Conservation (phyloP, 2,113 vertebrate species). For the Lontra canadensis region DNA sequence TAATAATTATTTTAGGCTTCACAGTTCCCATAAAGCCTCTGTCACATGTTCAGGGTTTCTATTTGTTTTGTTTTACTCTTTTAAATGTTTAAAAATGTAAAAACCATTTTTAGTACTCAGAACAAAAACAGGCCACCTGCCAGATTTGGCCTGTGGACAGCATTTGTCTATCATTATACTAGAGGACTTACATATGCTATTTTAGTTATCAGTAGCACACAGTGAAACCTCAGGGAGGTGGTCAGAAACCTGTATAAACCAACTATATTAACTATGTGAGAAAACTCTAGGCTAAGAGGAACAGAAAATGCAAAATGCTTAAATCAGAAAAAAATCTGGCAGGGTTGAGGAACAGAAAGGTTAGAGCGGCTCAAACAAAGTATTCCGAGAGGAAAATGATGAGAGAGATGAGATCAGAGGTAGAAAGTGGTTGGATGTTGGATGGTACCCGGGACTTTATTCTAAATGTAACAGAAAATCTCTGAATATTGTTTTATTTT, state of each 20-base stretch:
- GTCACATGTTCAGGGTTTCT: not conserved
- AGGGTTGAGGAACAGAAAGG: not conserved
- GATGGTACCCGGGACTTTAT: not conserved
- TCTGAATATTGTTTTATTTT: not conserved
- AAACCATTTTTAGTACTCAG: slow-evolving; percentile 49
- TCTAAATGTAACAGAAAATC: slow-evolving; percentile 10
- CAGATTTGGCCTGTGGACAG: not conserved
- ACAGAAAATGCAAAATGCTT: not conserved
- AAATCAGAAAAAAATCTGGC: not conserved
- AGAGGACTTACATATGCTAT: slow-evolving; percentile 20
- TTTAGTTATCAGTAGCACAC: slow-evolving; percentile 48
- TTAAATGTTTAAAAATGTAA: slow-evolving; percentile 43
- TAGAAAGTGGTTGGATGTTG: not conserved
- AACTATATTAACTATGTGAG: not conserved
- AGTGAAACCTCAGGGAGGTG: not conserved
- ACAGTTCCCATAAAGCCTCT: not conserved
- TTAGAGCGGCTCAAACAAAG: not conserved
- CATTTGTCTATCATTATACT: slow-evolving; percentile 23
- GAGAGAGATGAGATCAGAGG: not conserved
- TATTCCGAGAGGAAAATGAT: not conserved
- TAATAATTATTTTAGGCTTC: slow-evolving; percentile 19
- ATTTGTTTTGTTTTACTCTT: slow-evolving; percentile 10
- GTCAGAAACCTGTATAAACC: not conserved
- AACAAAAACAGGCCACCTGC: slow-evolving; percentile 41
- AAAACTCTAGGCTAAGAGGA: not conserved